Conservation (phyloP, 2,888 invertebrate genomes). For the Syrphus vitripennis region DNA sequence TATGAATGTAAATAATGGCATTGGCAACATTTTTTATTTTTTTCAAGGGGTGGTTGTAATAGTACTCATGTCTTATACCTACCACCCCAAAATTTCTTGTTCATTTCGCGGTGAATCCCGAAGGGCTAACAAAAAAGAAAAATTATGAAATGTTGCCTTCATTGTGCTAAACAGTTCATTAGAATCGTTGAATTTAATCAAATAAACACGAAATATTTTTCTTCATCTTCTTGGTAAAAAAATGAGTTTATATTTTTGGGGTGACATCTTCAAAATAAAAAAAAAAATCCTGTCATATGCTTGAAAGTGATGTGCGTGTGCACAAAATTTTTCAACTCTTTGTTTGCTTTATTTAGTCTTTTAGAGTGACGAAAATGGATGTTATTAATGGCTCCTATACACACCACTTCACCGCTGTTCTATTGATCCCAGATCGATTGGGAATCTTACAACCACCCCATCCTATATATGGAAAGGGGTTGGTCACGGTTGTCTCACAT, state of each 20-base stretch:
- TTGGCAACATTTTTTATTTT: constrained; percentile 28
- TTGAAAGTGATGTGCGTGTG: constrained; percentile 9
- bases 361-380: background rate
- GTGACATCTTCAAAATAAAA: constrained; percentile 1
- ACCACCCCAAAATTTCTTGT: background rate
- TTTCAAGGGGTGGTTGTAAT: constrained; percentile 40
- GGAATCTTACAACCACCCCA: constrained; percentile 34
- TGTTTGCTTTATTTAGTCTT: constrained; percentile 20
- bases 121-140: constrained; percentile 25
- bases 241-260: constrained; percentile 22
- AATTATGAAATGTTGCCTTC: constrained; percentile 28
- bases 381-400: constrained; percentile 34
- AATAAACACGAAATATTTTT: constrained; percentile 55
- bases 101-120: constrained; percentile 31
- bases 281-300: constrained; percentile 65
- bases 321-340: constrained; percentile 28
- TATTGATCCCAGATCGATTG: constrained; percentile 52
- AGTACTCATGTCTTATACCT: background rate
- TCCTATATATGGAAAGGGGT: constrained; percentile 11
- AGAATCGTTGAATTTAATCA: constrained; percentile 55
- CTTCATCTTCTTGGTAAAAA: background rate
- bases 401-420: constrained; percentile 7
- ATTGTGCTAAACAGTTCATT: constrained; percentile 65
- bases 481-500: constrained; percentile 34
- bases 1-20: constrained; percentile 45